Conservation (phyloP, 2,888 invertebrate species). For the Perdita meconis region DNA sequence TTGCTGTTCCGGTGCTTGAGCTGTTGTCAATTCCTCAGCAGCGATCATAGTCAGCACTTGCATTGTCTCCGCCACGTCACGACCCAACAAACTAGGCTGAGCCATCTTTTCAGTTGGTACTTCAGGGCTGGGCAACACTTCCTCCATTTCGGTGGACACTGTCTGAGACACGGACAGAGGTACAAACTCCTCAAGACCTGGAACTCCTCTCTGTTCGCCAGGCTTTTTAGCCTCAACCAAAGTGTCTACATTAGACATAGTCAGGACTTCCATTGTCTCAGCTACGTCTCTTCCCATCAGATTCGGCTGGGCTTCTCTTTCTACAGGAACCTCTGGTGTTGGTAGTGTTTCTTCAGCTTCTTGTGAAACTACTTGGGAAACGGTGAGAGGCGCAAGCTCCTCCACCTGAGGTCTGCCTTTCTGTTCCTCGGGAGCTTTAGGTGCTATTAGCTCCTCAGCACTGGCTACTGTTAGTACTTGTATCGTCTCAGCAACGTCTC, state of each 20-base stretch:
- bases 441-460: slow-evolving; percentile 74
- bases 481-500: slow-evolving; percentile 77
- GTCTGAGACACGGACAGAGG: slow-evolving; percentile 73
- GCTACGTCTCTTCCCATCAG: slow-evolving; percentile 81
- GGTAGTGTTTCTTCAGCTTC: slow-evolving; percentile 71
- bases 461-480: slow-evolving; percentile 73
- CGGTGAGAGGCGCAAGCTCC: slow-evolving; percentile 71
- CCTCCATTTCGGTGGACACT: slow-evolving; percentile 73
- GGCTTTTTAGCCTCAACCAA: slow-evolving; percentile 66
- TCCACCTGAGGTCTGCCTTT: slow-evolving; percentile 74
- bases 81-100: slow-evolving; percentile 74
- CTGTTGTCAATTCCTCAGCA: slow-evolving; percentile 71
- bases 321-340: slow-evolving; percentile 71
- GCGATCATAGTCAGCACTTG: slow-evolving; percentile 73
- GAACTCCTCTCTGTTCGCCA: slow-evolving; percentile 69
- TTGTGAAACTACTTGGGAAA: slow-evolving; percentile 76
- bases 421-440: slow-evolving; percentile 72
- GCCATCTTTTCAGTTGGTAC: slow-evolving; percentile 81
- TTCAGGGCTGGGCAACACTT: slow-evolving; percentile 59
- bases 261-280: slow-evolving; percentile 80
- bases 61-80: slow-evolving; percentile 76
- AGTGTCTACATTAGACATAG: slow-evolving; percentile 73
- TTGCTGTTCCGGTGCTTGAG: slow-evolving; percentile 66
- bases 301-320: slow-evolving; percentile 75
- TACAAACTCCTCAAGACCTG: slow-evolving; percentile 73